phyloP scores from a whole-genome alignment of 2,888 invertebrate genomes.

The Antheraea yamamai region DNA sequence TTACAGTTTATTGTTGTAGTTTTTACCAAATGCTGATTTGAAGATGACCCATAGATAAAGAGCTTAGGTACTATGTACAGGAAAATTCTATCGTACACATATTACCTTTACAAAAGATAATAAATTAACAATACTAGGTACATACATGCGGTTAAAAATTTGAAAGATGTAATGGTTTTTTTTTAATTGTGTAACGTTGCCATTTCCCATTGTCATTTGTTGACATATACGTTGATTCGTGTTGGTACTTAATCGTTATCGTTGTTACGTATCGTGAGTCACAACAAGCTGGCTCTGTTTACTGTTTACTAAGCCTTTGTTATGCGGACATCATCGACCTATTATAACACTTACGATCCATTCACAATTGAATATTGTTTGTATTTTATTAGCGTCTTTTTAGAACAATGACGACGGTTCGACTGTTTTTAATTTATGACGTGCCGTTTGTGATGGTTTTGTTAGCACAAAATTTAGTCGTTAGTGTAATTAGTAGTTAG shows the following conservation, averaged over 20 bases:
- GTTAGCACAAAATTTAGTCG: background rate
- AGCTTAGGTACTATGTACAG: background rate
- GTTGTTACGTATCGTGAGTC: slow-evolving; percentile 6
- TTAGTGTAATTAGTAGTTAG: background rate
- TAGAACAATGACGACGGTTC: background rate
- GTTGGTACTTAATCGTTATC: slow-evolving; percentile 4
- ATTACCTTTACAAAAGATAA: too few species aligned
- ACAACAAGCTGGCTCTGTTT: slow-evolving; percentile 7
- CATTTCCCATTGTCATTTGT: background rate
- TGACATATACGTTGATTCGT: background rate
- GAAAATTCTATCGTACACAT: background rate
- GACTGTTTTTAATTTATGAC: background rate
- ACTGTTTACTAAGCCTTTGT: slow-evolving; percentile 14
- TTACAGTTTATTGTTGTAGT: background rate
- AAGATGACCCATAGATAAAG: background rate
- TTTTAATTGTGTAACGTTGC: background rate
- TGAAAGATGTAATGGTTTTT: background rate
- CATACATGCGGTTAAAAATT: background rate
- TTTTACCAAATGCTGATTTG: background rate
- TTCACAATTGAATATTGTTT: slow-evolving; percentile 15
- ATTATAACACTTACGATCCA: slow-evolving; percentile 20
- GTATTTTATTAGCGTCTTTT: background rate
- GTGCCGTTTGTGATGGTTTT: background rate
- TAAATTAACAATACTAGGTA: too few species aligned
- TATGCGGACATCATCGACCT: slow-evolving; percentile 6